Conservation (phyloP, 1,140 invertebrate species). For the Daktulosphaira vitifoliae region DNA sequence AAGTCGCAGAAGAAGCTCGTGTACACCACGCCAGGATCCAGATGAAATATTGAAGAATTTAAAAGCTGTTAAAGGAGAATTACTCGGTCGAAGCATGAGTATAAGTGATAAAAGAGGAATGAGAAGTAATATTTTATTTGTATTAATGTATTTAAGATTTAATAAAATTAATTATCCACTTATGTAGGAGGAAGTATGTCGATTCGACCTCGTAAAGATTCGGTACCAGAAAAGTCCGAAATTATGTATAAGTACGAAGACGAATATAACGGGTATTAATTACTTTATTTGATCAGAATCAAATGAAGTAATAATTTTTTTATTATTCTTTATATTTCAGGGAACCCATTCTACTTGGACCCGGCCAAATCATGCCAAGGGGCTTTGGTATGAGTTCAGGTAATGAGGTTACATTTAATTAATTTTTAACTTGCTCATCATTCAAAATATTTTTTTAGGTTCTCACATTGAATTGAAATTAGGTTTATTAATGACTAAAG, state of each 20-base stretch:
- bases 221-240: constrained; percentile 9
- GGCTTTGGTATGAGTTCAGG: constrained; percentile 52
- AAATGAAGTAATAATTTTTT: too few species aligned
- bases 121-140: constrained; percentile 50
- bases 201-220: neutral
- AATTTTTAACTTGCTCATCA: neutral
- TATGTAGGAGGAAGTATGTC: constrained; percentile 10
- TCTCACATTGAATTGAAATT: constrained; percentile 73
- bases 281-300: too few species aligned
- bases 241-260: neutral
- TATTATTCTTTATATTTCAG: neutral
- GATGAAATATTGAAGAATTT: constrained; percentile 69
- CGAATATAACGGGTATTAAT: neutral
- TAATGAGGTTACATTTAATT: constrained; percentile 36
- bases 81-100: constrained; percentile 63
- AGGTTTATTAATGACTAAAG: constrained; percentile 80
- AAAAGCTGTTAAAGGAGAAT: constrained; percentile 68
- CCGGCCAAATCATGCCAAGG: constrained; percentile 66
- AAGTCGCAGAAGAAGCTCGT: constrained; percentile 66
- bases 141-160: neutral
- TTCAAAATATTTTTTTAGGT: constrained; percentile 43
- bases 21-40: constrained; percentile 59
- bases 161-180: neutral
- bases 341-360: constrained; percentile 50
- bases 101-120: constrained; percentile 48